Conservation (phyloP, 2,113 vertebrate species). For the Fregata magnificens region DNA sequence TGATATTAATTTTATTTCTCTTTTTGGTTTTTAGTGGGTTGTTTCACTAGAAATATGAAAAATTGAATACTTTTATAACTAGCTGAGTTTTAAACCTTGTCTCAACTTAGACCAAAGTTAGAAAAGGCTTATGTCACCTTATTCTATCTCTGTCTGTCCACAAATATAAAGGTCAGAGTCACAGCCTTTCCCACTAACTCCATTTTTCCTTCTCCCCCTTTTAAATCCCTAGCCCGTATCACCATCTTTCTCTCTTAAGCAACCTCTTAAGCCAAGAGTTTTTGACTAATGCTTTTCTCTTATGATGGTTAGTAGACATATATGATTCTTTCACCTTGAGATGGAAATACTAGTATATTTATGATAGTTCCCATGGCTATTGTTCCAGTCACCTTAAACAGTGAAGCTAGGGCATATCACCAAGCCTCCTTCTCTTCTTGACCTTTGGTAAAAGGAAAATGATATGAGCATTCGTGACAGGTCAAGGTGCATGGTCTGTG, state of each 20-base stretch:
- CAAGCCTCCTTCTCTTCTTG: background rate
- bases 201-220: background rate
- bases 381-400: background rate
- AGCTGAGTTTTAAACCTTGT: background rate
- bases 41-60: background rate
- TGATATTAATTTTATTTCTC: background rate
- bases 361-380: background rate
- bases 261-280: background rate
- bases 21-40: background rate
- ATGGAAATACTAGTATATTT: background rate
- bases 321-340: background rate
- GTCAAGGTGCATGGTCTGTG: background rate
- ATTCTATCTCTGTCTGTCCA: background rate
- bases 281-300: background rate
- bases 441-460: background rate
- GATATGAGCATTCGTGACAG: background rate
- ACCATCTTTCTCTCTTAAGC: background rate
- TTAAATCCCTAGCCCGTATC: background rate
- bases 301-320: background rate
- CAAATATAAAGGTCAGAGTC: background rate
- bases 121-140: background rate
- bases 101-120: background rate
- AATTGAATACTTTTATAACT: background rate
- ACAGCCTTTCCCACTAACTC: background rate
- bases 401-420: background rate